Percentiles rank a stretch among this genome's conserved stretches.
Conservation (phyloP, 2,797 vertebrate genomes). For the Sebastes hubbsi region DNA sequence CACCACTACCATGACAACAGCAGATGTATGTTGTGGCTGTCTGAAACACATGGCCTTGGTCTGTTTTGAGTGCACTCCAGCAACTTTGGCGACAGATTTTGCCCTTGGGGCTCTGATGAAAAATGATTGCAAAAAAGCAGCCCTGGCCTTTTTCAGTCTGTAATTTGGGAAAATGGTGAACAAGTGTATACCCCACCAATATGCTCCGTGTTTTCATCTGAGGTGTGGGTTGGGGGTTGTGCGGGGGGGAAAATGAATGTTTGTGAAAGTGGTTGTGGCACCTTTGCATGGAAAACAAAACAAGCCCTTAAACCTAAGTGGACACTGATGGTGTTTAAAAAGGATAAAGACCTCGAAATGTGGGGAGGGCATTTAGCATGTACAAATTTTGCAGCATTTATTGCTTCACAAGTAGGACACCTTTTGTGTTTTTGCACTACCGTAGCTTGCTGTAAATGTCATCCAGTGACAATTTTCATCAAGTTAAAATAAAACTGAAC, state of each 20-base stretch:
- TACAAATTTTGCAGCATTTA: neutral
- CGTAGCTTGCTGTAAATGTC: neutral
- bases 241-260: neutral
- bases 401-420: neutral
- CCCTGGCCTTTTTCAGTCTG: neutral
- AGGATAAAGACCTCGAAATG: neutral
- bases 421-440: neutral
- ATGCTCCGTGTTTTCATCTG: neutral
- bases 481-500: neutral
- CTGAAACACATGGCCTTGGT: slow-evolving; percentile 28
- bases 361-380: neutral
- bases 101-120: neutral
- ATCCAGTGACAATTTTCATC: neutral
- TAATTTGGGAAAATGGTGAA: neutral
- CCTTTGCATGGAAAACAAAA: neutral
- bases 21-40: slow-evolving; percentile 14
- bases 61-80: slow-evolving; percentile 19
- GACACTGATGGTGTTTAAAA: neutral
- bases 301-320: neutral
- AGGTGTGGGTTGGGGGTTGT: neutral
- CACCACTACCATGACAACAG: slow-evolving; percentile 34
- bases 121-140: neutral
- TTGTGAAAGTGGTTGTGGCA: neutral
- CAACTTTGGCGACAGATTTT: neutral
- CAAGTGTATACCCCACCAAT: neutral